Base-by-base conservation (phyloP, 2,113 vertebrate species). In the Corythornis cristatus region DNA sequence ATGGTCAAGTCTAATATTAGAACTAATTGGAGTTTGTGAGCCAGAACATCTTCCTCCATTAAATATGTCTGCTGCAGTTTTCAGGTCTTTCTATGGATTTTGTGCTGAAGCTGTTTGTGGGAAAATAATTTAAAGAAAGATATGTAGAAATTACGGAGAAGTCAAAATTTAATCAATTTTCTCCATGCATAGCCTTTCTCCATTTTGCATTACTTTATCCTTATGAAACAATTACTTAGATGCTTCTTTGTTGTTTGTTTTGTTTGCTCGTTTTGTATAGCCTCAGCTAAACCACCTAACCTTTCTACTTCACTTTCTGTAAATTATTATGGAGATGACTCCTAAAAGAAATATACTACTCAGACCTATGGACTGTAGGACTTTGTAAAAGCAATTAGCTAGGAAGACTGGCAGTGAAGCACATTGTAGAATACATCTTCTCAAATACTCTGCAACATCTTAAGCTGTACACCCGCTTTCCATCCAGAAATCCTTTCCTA, bases 1-100 rank as follows among this genome's bases (percentile, higher is more conserved):
- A 95, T 95, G 79, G 60, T 21, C 65, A 92, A 83, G 37, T 35
- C 88, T 86, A 94, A 91, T 88, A 91, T 94, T 93, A 92, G 92
- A 95, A 95, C 74, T 95, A 93, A 96, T 93, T 94, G 79, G 80
- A 74, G 56, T 81, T 40, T 87, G 88, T 94, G 92, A 96, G 83
- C 53, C 80, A 93, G 84, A 94, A 81, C 81, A 75, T 93, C 45
- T 95, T 57, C 87, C 35, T 93, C 57, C 68, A 67, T 83, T 96
- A 90, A 78, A 71, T 88, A 80, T 12, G 50, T 83, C 88, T 95
- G 64, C 62, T 94, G 77, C 53, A 90, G 71, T 77, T 85, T 80
- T 74, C 56, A 40, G 26, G 67, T 51, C 72, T 64, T 90, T 75
- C 0, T 0, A 66, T 45, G 53, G n/a, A 46, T 80, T 56, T 85